Base-by-base conservation (phyloP, 2,113 vertebrate species). In the Pedionomus torquatus region DNA sequence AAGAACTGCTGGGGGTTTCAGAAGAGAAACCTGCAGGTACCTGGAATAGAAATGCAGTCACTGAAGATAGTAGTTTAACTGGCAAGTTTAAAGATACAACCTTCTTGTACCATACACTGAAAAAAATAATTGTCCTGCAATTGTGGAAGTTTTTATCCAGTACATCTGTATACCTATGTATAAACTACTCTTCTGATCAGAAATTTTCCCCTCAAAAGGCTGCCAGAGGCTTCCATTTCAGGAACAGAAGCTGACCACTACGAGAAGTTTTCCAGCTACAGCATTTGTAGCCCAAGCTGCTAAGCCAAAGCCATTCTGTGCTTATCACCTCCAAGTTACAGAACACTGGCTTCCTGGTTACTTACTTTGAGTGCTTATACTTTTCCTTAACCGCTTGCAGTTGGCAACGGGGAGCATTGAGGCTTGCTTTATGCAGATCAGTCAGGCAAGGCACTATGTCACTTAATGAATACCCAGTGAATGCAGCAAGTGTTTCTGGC, bases 311-410 rank as follows among this genome's bases (percentile, higher is more conserved):
- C 43, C 25, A 89, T 11, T 17, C 13, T 26, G 9, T 58, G 30
- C 48, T 54, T 75, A 49, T 5, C 66, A 23, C 19, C 19, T 33
- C 4, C 35, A 74, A 63, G 64, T 23, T 31, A 44, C 7, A 77
- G 14, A 93, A 41, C 19, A 28, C 5, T 39, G 18, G 33, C 24
- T 75, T 31, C 70, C 33, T 35, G 10, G 33, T 35, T 76, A 98
- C 98, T 99, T 97, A 99, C 99, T 98, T 99, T 21, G 98, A 95
- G 71, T 92, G 94, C 95, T 98, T 99, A 86, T 99, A 99, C 75
- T 99, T 99, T 64, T 99, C 98, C 83, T 97, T 98, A 91, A 99
- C 98, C 2, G 99, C 98, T 95, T 99, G 98, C 79, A 99, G 98
- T 33, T 98, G 98, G 25, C 89, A 97, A 83, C 71, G 97, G 24